Conservation (phyloP, 2,797 vertebrate genomes). For the Rhinophrynus dorsalis region DNA sequence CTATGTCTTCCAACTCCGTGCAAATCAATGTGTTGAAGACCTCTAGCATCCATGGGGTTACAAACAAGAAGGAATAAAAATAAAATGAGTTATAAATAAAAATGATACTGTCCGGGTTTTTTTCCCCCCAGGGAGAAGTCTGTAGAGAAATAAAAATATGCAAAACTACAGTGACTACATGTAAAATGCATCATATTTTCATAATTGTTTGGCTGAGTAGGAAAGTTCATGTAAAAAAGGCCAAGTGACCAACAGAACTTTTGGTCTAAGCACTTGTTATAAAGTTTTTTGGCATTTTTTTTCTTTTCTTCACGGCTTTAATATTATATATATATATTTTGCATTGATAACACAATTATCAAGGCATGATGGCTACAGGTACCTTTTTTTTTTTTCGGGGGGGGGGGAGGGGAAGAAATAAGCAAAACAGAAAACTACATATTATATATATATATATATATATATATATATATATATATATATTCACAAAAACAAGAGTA, state of each 20-base stretch:
- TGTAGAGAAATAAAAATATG: no score
- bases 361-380: conserved; percentile 82
- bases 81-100: no score
- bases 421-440: conserved; percentile 14
- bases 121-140: no score
- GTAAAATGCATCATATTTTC: conserved; percentile 41
- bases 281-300: conserved; percentile 64
- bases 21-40: no score
- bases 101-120: no score
- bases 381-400: conserved; percentile 53
- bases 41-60: no score
- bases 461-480: conserved; percentile 37
- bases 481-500: conserved; percentile 8
- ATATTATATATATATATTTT: conserved; percentile 77
- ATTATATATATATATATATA: conserved; percentile 36
- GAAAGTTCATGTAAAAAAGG: conserved; percentile 53
- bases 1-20: no score
- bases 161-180: no score
- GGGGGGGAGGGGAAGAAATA: no score
- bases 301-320: conserved; percentile 64
- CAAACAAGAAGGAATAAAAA: no score
- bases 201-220: conserved; percentile 54
- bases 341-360: conserved; percentile 77
- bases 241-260: conserved; percentile 63
- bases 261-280: conserved; percentile 68